phyloP scores from a whole-genome alignment of 2,888 invertebrate genomes.

The Campoplex nolae region DNA sequence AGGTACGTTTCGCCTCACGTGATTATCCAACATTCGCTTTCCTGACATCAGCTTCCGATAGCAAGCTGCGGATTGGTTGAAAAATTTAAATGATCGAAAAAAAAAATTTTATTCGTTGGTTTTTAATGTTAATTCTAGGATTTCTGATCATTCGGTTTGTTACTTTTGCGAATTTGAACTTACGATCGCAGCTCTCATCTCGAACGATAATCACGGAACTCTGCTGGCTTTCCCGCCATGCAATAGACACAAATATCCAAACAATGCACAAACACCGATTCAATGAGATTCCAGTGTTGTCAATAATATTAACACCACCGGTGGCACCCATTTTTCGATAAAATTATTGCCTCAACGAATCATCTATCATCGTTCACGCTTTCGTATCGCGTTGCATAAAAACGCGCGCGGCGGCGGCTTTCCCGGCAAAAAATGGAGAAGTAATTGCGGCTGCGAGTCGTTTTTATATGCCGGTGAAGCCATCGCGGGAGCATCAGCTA shows the following conservation, averaged over 20 bases:
- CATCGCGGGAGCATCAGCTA: not conserved
- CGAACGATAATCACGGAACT: conserved; percentile 74
- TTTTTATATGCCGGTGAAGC: conserved; percentile 76
- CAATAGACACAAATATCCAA: conserved; percentile 58
- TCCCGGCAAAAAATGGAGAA: conserved; percentile 73
- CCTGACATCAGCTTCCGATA: conserved; percentile 92
- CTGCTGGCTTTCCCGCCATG: conserved; percentile 52
- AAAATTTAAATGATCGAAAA: conserved; percentile 65
- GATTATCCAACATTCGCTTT: conserved; percentile 89
- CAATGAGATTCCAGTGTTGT: conserved; percentile 36
- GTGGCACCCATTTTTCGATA: not conserved
- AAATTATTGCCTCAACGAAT: not conserved
- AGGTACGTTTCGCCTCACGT: conserved; percentile 89
- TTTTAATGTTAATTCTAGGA: conserved; percentile 19
- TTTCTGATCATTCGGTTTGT: conserved; percentile 14
- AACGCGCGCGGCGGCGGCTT: not conserved
- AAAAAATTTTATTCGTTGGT: not conserved
- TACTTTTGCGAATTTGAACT: conserved; percentile 56
- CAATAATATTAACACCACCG: conserved; percentile 28
- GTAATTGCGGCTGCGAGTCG: conserved; percentile 75
- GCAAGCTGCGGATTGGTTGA: conserved; percentile 87
- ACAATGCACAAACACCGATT: conserved; percentile 63
- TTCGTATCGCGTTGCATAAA: not conserved
- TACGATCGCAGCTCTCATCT: conserved; percentile 73
- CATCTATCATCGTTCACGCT: conserved; percentile 22